A percentile compares a stretch with the other conserved stretches of the same genome.
Conservation (phyloP, 2,888 invertebrate genomes). For the Coecobrya sp. region DNA sequence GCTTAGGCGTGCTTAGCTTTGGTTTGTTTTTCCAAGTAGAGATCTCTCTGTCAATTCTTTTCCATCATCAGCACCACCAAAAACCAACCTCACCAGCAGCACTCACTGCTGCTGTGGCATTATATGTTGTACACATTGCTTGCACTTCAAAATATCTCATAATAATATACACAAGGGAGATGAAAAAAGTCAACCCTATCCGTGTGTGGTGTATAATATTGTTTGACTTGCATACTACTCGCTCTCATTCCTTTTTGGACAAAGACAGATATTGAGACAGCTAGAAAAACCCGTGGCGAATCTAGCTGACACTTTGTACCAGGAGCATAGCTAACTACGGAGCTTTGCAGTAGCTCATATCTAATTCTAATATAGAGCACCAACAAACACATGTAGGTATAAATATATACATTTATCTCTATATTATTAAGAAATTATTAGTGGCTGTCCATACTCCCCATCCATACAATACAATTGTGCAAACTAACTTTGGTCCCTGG, state of each 20-base stretch:
- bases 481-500: slow-evolving; percentile 59
- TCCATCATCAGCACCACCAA: slow-evolving; percentile 70
- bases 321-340: slow-evolving; percentile 51
- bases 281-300: slow-evolving; percentile 86
- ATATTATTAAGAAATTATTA: slow-evolving; percentile 81
- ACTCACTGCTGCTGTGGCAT: slow-evolving; percentile 4
- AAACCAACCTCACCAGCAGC: slow-evolving; percentile 28
- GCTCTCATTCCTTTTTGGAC: slow-evolving; percentile 56
- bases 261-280: slow-evolving; percentile 80
- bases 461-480: slow-evolving; percentile 65
- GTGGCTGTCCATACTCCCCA: slow-evolving; percentile 67
- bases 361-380: slow-evolving; percentile 28
- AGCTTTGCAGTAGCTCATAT: slow-evolving; percentile 7
- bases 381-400: not conserved
- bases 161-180: slow-evolving; percentile 1
- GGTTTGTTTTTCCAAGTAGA: slow-evolving; percentile 82
- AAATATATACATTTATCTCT: slow-evolving; percentile 56
- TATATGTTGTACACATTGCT: not conserved
- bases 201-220: slow-evolving; percentile 19
- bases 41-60: slow-evolving; percentile 80
- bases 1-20: slow-evolving; percentile 79
- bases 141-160: not conserved
- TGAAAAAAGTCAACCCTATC: slow-evolving; percentile 71
- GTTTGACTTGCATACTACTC: slow-evolving; percentile 17
- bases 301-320: slow-evolving; percentile 86